Evolutionary conservation across 2,113 vertebrate species (phyloP), one percentile per base, ranked within the genome.

Genomic region (Patagioenas fasciata): DNA sequence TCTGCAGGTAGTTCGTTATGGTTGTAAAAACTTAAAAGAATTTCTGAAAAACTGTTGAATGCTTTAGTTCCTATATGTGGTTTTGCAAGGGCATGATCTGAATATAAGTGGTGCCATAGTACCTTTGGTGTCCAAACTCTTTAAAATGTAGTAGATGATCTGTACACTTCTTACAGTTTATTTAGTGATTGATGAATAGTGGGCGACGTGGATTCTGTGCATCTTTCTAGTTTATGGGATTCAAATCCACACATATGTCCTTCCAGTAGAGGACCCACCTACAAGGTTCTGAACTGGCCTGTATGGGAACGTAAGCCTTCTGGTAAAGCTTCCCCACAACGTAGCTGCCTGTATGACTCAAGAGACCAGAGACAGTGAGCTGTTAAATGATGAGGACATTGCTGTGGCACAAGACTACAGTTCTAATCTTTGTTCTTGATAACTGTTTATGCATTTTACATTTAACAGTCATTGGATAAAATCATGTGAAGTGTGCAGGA

Each of bases 271-370:
- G 57, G 36, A 66, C 51, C 28, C 73, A 36, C 47, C 56, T 87
- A 36, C 40, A 74, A 42, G 13, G 32, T 29, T 86, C 80, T 51
- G 56, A 54, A 51, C 66, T 71, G 57, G 13, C 56, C 40, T 54
- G 13, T 56, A 24, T 57, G 65, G 36, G 44, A 67, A 0, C 48
- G 61, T 72, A 64, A 20, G 10, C 29, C 38, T 81, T 54, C 32
- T 58, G 57, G 24, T 73, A 79, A 60, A 90, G 70, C 53, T 81
- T 62, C 57, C 21, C 47, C 31, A 34, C 21, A 21, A 20, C 1
- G 0, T 18, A 57, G n/a, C 71, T 80, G 56, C 56, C 50, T 0
- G 0, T 69, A 8, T 51, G 64, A 21, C 36, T 91, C 6, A 0
- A 54, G 65, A 18, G 71, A 16, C 11, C 54, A 28, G 38, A 51